A percentile compares a stretch with the other conserved stretches of the same genome.
Conservation (phyloP, 2,797 vertebrate species). For the Gallirallus australis region DNA sequence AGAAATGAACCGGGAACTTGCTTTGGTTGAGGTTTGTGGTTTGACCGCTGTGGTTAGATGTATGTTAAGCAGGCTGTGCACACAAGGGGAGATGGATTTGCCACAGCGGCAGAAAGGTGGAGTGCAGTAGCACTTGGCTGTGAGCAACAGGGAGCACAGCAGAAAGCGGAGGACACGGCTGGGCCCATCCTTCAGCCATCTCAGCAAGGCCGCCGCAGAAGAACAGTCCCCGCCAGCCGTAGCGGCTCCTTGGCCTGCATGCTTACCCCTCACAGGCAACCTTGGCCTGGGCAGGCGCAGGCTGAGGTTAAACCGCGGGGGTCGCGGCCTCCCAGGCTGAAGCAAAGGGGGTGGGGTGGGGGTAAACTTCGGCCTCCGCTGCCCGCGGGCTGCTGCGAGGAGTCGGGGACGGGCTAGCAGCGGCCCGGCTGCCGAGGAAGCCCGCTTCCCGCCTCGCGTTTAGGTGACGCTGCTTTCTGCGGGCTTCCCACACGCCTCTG, state of each 20-base stretch:
- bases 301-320: background rate
- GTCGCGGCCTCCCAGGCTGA: background rate
- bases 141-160: accelerated
- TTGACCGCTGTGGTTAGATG: background rate
- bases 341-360: no score
- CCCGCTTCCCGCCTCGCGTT: background rate
- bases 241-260: accelerated
- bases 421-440: background rate
- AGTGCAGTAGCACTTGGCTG: no score
- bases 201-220: background rate
- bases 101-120: background rate
- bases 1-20: background rate
- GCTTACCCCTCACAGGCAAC: no score
- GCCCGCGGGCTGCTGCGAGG: background rate
- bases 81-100: background rate
- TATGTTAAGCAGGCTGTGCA: accelerated
- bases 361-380: background rate
- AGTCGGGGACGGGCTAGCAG: background rate
- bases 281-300: background rate
- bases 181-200: background rate
- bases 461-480: background rate
- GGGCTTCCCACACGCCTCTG: background rate
- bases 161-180: no score
- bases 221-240: accelerated
- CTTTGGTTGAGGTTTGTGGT: background rate